Evolutionary conservation across 2,888 invertebrate species (phyloP).

Genomic region (Sesia apiformis): DNA sequence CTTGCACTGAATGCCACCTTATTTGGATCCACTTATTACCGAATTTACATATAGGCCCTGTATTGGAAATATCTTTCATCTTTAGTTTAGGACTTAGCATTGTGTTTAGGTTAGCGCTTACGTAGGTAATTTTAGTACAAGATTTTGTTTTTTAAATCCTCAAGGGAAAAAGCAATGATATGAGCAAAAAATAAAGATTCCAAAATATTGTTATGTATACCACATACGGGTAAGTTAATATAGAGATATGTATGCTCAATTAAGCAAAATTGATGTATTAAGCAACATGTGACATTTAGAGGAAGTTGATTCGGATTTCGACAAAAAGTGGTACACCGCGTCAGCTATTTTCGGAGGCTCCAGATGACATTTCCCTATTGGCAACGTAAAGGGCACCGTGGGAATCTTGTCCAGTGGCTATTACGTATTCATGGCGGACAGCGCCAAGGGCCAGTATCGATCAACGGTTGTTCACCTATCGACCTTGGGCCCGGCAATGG

Average conservation of each 20-base stretch:
- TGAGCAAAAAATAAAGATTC: too few species aligned
- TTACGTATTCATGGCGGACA: slow-evolving; percentile 20
- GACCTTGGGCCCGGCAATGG: slow-evolving; percentile 19
- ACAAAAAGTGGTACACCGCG: background rate
- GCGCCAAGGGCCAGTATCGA: slow-evolving; percentile 27
- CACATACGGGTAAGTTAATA: too few species aligned
- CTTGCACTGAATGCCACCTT: background rate
- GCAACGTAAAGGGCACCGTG: slow-evolving; percentile 6
- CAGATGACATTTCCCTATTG: slow-evolving; percentile 7
- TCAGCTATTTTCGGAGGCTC: background rate
- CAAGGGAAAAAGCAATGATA: too few species aligned
- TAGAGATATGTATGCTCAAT: background rate
- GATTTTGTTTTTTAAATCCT: too few species aligned
- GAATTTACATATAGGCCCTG: too few species aligned
- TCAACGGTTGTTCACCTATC: slow-evolving; percentile 34
- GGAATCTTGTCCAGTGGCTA: slow-evolving; percentile 15
- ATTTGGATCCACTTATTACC: background rate
- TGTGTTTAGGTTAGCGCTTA: too few species aligned
- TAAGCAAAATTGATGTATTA: background rate
- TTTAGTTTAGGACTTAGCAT: too few species aligned
- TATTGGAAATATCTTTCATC: too few species aligned
- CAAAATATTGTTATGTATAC: too few species aligned
- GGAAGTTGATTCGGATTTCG: background rate
- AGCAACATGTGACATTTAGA: background rate
- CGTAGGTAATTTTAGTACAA: too few species aligned